A percentile compares a stretch with the other conserved stretches of the same genome.
These are phyloP conservation scores for Rhingia rostrata DNA, from an alignment of 2,888 invertebrate genomes.

Conservation along the genomic window DNA sequence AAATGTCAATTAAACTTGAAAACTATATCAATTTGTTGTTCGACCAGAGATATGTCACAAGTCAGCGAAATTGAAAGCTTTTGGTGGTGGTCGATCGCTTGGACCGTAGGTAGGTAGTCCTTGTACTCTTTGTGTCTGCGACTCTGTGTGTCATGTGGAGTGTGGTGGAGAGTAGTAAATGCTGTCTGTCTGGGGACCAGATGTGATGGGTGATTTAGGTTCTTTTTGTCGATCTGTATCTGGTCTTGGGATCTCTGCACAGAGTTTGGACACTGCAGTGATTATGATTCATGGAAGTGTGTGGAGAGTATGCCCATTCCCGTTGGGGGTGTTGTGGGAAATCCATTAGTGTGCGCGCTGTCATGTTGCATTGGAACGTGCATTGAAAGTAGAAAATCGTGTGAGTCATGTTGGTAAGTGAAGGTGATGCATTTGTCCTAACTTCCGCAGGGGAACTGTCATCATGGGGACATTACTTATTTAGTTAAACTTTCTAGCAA, in stretches of 20 bases:
- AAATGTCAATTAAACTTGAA: slow-evolving; percentile 74
- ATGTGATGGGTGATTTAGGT: slow-evolving; percentile 40
- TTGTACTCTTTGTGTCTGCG: slow-evolving; percentile 16
- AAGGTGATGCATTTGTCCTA: neutral
- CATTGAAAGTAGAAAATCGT: slow-evolving; percentile 13
- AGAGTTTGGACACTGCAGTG: slow-evolving; percentile 21
- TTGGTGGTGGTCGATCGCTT: slow-evolving; percentile 53
- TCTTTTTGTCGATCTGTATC: slow-evolving; percentile 24
- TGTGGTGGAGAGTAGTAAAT: slow-evolving; percentile 33
- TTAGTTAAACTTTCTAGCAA: no score
- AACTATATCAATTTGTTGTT: slow-evolving; percentile 74
- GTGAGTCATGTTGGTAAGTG: slow-evolving; percentile 6
- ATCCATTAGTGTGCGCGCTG: slow-evolving; percentile 30
- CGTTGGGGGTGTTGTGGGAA: slow-evolving; percentile 35
- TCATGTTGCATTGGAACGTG: slow-evolving; percentile 26
- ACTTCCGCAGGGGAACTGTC: neutral
- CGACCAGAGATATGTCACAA: slow-evolving; percentile 63
- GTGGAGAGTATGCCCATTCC: slow-evolving; percentile 7
- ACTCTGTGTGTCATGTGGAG: slow-evolving; percentile 14
- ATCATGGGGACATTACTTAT: no score
- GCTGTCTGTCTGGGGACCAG: slow-evolving; percentile 33
- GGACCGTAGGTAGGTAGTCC: slow-evolving; percentile 21
- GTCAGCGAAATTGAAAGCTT: slow-evolving; percentile 70
- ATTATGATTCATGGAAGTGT: slow-evolving; percentile 54
- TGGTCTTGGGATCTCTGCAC: slow-evolving; percentile 13